A percentile compares a stretch with the other conserved stretches of the same genome.
phyloP scores from a whole-genome alignment of 2,888 invertebrate species.

The Aradus depressus region DNA sequence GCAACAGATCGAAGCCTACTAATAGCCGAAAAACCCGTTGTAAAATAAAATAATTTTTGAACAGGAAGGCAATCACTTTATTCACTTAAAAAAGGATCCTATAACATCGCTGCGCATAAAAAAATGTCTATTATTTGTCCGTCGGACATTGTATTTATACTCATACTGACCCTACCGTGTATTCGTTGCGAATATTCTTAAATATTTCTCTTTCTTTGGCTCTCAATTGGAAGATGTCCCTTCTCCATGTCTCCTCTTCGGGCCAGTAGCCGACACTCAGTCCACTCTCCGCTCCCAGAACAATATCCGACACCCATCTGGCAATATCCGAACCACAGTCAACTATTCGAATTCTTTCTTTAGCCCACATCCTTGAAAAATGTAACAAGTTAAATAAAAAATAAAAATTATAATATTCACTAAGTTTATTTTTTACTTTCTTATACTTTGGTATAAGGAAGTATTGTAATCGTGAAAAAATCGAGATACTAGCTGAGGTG shows the following conservation, averaged over 20 bases:
- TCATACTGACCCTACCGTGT: no score
- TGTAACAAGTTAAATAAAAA: not conserved
- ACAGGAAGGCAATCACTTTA: no score
- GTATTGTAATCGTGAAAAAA: no score
- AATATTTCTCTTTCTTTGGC: constrained; percentile 1
- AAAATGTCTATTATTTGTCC: no score
- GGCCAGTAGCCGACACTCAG: constrained; percentile 12
- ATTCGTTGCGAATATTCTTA: constrained; percentile 7
- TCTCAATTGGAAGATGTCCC: constrained; percentile 3
- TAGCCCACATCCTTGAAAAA: constrained; percentile 16
- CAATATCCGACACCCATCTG: constrained; percentile 11
- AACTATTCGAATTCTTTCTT: constrained; percentile 3
- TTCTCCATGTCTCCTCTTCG: constrained; percentile 1
- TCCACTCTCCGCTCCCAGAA: not conserved
- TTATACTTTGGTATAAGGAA: not conserved
- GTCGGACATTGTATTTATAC: no score
- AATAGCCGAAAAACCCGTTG: no score
- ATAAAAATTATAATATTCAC: not conserved
- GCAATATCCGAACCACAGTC: constrained; percentile 16
- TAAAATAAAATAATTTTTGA: no score
- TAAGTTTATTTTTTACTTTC: not conserved
- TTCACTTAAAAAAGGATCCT: no score
- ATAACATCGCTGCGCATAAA: no score
- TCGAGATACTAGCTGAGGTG: no score
- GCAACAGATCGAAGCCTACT: no score